Evolutionary conservation across 2,113 vertebrate species (phyloP).

Genomic region (Trogon surrucura): DNA sequence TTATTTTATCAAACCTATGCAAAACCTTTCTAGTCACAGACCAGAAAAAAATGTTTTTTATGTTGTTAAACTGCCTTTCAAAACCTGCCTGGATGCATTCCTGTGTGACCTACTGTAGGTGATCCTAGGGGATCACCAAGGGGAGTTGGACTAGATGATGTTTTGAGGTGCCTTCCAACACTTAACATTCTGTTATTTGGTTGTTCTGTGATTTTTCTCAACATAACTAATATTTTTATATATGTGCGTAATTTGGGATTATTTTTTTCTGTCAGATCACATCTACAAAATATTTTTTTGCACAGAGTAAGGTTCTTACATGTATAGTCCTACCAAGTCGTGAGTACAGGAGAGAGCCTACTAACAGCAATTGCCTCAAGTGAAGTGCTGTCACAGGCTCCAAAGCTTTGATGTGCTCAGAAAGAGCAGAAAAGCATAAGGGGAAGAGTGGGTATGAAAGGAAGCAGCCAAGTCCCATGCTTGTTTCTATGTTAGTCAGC

Average conservation of each 20-base stretch:
- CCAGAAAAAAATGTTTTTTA: too few species aligned
- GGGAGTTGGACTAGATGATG: too few species aligned
- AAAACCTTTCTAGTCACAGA: too few species aligned
- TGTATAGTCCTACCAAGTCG: not conserved
- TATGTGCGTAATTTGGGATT: not conserved
- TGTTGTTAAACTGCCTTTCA: too few species aligned
- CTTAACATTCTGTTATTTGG: too few species aligned
- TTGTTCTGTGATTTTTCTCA: not conserved
- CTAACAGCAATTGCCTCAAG: not conserved
- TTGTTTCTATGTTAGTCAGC: slow-evolving; percentile 1
- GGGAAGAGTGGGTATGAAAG: not conserved
- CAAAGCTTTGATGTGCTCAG: slow-evolving; percentile 5
- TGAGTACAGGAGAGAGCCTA: not conserved
- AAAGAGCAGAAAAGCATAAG: not conserved
- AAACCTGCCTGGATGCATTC: too few species aligned
- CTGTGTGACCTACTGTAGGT: too few species aligned
- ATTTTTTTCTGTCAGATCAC: not conserved
- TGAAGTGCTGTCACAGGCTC: not conserved
- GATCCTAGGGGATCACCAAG: too few species aligned
- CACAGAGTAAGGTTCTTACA: not conserved
- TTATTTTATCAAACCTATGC: not conserved
- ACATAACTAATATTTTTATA: not conserved
- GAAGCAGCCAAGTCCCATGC: not conserved
- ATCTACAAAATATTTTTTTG: not conserved
- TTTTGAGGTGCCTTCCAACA: too few species aligned